These are phyloP conservation scores for Etheostoma cragini DNA, from an alignment of 2,113 vertebrate genomes.

Conservation along the genomic window DNA sequence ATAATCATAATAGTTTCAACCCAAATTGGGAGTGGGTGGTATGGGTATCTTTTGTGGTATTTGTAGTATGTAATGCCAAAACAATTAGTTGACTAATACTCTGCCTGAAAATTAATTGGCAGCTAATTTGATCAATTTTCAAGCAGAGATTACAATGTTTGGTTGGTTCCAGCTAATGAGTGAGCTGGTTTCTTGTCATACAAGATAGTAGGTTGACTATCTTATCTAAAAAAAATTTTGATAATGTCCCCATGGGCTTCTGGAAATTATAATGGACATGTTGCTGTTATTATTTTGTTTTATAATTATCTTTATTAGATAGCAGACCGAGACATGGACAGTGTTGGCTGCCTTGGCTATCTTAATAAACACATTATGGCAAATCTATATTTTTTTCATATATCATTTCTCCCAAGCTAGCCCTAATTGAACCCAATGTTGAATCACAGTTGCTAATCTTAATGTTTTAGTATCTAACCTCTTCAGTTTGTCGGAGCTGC, in stretches of 20 bases:
- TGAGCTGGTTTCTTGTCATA: not conserved
- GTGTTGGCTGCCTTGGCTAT: no score
- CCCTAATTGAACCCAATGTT: not conserved
- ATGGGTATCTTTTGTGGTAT: not conserved
- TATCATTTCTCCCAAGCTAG: not conserved
- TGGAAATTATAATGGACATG: not conserved
- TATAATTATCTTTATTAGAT: no score
- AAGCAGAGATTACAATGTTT: not conserved
- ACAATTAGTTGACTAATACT: not conserved
- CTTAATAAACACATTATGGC: not conserved
- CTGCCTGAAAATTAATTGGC: not conserved
- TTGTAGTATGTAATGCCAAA: not conserved
- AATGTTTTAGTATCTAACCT: not conserved
- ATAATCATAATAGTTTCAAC: not conserved
- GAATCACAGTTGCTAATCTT: not conserved
- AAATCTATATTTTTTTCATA: not conserved
- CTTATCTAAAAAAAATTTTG: not conserved
- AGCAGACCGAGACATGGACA: not conserved
- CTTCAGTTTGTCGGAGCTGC: slow-evolving; percentile 2
- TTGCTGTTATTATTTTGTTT: not conserved
- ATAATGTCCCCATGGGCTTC: not conserved
- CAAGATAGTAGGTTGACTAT: not conserved
- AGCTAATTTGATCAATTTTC: not conserved
- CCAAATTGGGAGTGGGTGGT: not conserved
- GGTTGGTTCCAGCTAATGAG: not conserved